Percentiles rank a stretch among this genome's conserved stretches.
phyloP scores from a whole-genome alignment of 2,888 invertebrate genomes.

The Drosophila austrosaltans region DNA sequence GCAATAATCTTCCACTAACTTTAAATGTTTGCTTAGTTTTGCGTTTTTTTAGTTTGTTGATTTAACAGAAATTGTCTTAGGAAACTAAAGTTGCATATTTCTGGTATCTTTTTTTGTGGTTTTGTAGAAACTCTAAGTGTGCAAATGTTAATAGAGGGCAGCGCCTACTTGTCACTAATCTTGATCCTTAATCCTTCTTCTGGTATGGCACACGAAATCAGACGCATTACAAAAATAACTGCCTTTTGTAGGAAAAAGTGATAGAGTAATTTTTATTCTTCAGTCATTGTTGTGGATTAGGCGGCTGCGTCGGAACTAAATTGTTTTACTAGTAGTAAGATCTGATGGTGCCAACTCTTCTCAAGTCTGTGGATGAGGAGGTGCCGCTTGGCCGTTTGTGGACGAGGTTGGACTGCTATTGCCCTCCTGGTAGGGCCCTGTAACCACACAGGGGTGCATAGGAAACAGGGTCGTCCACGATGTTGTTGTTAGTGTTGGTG shows the following conservation, averaged over 20 bases:
- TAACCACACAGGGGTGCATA: constrained; percentile 93
- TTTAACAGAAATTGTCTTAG: constrained; percentile 23
- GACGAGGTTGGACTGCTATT: constrained; percentile 84
- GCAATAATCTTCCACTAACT: constrained; percentile 82
- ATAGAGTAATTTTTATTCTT: constrained; percentile 35
- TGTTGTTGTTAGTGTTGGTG: constrained; percentile 89
- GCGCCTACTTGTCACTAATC: constrained; percentile 43
- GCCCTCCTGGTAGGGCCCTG: constrained; percentile 92
- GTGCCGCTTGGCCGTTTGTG: constrained; percentile 71
- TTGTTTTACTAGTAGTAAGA: constrained; percentile 32
- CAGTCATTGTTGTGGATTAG: constrained; percentile 55
- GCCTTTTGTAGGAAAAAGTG: neutral
- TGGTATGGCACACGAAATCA: constrained; percentile 71
- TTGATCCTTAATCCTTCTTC: constrained; percentile 26
- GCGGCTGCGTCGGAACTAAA: constrained; percentile 31
- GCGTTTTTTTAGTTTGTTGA: constrained; percentile 37
- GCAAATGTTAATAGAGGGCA: constrained; percentile 51
- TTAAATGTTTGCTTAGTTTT: constrained; percentile 61
- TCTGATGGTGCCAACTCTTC: constrained; percentile 11
- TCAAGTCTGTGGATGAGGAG: constrained; percentile 25
- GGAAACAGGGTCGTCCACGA: constrained; percentile 94
- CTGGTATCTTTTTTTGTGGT: constrained; percentile 55
- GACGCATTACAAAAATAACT: constrained; percentile 73
- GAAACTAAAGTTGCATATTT: constrained; percentile 19
- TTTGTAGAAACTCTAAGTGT: constrained; percentile 44